These are phyloP conservation scores for Sparus aurata DNA, from an alignment of 2,797 vertebrate genomes.

Conservation along the genomic window DNA sequence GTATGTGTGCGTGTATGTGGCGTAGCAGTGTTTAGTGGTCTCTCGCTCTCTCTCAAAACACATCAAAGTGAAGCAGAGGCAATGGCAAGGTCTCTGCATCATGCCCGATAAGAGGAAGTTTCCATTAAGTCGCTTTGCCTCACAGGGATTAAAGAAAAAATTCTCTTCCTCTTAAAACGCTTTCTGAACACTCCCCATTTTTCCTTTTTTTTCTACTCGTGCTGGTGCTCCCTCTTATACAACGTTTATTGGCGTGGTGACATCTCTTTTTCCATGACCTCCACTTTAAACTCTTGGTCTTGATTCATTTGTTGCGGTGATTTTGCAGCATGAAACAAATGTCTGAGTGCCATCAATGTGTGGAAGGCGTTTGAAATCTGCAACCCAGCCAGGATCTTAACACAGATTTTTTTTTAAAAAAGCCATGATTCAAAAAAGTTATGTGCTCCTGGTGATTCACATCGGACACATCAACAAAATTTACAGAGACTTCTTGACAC, in stretches of 20 bases:
- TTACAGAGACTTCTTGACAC: not conserved
- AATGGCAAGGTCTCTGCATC: slow-evolving; percentile 80
- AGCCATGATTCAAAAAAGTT: not conserved
- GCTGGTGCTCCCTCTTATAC: slow-evolving; percentile 46
- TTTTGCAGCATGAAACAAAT: slow-evolving; percentile 35
- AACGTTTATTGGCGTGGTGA: slow-evolving; percentile 67
- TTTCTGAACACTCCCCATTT: slow-evolving; percentile 59
- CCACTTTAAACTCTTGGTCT: slow-evolving; percentile 35
- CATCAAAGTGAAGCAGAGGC: slow-evolving; percentile 83
- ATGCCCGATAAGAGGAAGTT: slow-evolving; percentile 81
- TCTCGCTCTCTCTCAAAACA: slow-evolving; percentile 59
- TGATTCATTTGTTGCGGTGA: slow-evolving; percentile 43
- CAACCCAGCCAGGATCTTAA: not conserved
- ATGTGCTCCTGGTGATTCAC: not conserved
- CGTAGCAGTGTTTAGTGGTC: slow-evolving; percentile 58
- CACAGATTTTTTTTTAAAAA: too few relatives aligned
- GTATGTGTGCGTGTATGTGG: slow-evolving; percentile 61
- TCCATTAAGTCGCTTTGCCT: slow-evolving; percentile 83
- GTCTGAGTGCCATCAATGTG: slow-evolving; percentile 20
- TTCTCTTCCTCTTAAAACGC: slow-evolving; percentile 65
- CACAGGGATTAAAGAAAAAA: slow-evolving; percentile 77
- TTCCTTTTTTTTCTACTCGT: slow-evolving; percentile 62
- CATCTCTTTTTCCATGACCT: slow-evolving; percentile 58
- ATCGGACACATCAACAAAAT: not conserved
- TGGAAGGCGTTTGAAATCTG: slow-evolving; percentile 4